Evolutionary conservation across 2,797 vertebrate species (phyloP), one percentile per base, ranked within the genome.

Genomic region (Luscinia megarhynchos): DNA sequence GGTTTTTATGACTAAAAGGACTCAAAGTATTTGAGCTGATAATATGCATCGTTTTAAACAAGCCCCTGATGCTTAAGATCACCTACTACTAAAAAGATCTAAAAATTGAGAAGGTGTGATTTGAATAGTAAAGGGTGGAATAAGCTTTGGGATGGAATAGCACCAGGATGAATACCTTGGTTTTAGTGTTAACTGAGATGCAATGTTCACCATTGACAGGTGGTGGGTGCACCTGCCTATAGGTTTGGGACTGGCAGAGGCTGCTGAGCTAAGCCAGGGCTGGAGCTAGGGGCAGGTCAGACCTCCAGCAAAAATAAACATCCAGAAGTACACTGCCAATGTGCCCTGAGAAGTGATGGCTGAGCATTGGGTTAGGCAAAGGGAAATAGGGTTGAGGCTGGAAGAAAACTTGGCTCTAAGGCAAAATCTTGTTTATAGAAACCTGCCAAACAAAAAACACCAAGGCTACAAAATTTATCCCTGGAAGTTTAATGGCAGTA

Each of bases 371-470:
- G 61, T 32, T 59, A 66, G 30, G 46, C 30, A 76, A 59, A 72
- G 40, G 53, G 10, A 75, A 68, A 64, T 1, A 67, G 13, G 9
- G 29, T 30, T 61, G 57, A 61, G 41, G 38, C 9, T 50, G 17
- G 24, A 67, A 70, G 41, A 67, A 83, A 45, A 48, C 1, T 20
- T 36, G 23, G 6, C n/a, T 68, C 46, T 55, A 64, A 78, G 41
- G 63, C 16, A 87, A 82, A 84, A 64, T 46, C 8, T 57, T 68
- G 6, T 48, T 55, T 53, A 53, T 30, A 68, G 54, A 11, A 10
- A 8, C 45, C 41, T 64, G 40, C 13, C 58, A 72, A 91, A 55
- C 41, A 38, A 1, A 0, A 38, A 1, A 0, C 2, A 15, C 15
- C 22, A 77, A 46, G 41, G 38, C 6, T 58, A 46, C 58, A 66